Evolutionary conservation across 2,797 vertebrate species (phyloP), one percentile per base, ranked within the genome.

Genomic region (Pitangus sulphuratus): DNA sequence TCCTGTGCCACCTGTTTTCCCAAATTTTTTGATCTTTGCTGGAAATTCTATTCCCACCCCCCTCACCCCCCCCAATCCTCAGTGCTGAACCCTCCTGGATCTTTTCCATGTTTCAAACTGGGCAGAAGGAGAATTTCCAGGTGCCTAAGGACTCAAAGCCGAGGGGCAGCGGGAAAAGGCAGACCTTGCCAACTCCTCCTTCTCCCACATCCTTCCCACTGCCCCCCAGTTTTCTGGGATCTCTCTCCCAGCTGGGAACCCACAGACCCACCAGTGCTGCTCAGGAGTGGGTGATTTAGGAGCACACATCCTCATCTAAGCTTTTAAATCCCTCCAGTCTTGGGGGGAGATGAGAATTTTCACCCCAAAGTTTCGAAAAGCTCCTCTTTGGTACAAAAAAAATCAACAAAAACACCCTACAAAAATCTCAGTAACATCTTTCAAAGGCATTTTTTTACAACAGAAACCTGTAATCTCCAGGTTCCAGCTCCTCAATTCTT

Each of bases 221-320:
- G 1, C 7, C 18, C 42, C 35, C 44, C 11, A 11, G n/a, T 42
- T 39, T 21, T 5, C 4, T 1, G 1, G 54, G 65, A 31, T 17
- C 30, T 8, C 0, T 1, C 28, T 0, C 5, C 24, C 2, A 0
- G 8, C 44, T 8, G n/a, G 64, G n/a, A 84, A 5, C 31, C 39
- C 82, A 9, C 16, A 9, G 3, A 48, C 14, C 30, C 57, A 6
- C 11, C 15, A 9, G 19, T 0, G 15, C 45, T 19, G 35, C 1
- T n/a, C 84, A 7, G 6, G 17, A 28, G 8, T 0, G 17, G 31
- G 12, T 0, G 35, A 57, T 33, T 53, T 17, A 3, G 21, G 37
- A 26, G 33, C 5, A 1, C 26, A 8, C 14, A 2, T 4, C 62
- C 47, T 45, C 2, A 0, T 8, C n/a, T 3, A 3, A 35, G 37